A percentile compares a stretch with the other conserved stretches of the same genome.
Evolutionary conservation across 1,140 invertebrate genomes (phyloP).

Genomic region (Panulirus ornatus): DNA sequence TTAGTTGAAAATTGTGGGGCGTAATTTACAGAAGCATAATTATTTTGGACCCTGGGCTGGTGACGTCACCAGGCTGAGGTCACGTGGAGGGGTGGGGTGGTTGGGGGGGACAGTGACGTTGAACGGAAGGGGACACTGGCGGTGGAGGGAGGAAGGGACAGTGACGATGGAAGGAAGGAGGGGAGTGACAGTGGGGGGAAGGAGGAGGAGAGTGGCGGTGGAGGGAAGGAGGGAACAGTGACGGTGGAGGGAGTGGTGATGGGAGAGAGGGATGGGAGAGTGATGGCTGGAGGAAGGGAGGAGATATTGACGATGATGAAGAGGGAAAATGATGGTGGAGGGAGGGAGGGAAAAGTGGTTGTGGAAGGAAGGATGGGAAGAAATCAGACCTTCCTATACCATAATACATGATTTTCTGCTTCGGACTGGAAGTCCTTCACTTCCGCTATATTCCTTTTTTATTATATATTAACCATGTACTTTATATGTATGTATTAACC

Average conservation of each 20-base stretch:
- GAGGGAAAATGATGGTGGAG: too few relatives aligned
- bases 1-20: constrained; percentile 6
- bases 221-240: not conserved
- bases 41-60: not conserved
- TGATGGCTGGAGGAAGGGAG: not conserved
- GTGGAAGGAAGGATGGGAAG: too few relatives aligned
- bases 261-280: not conserved
- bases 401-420: too few relatives aligned
- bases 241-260: too few relatives aligned
- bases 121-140: not conserved
- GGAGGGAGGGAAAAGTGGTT: too few relatives aligned
- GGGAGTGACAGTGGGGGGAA: not conserved
- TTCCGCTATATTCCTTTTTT: too few relatives aligned
- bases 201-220: not conserved
- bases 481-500: too few relatives aligned
- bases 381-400: too few relatives aligned
- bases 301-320: not conserved
- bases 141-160: not conserved
- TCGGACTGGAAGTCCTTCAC: too few relatives aligned
- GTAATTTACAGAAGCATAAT: not conserved
- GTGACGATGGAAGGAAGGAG: not conserved
- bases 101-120: not conserved
- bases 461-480: too few relatives aligned
- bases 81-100: not conserved
- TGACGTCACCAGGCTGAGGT: not conserved